Evolutionary conservation across 2,888 invertebrate species (phyloP).

Genomic region (Lissonota sp.): DNA sequence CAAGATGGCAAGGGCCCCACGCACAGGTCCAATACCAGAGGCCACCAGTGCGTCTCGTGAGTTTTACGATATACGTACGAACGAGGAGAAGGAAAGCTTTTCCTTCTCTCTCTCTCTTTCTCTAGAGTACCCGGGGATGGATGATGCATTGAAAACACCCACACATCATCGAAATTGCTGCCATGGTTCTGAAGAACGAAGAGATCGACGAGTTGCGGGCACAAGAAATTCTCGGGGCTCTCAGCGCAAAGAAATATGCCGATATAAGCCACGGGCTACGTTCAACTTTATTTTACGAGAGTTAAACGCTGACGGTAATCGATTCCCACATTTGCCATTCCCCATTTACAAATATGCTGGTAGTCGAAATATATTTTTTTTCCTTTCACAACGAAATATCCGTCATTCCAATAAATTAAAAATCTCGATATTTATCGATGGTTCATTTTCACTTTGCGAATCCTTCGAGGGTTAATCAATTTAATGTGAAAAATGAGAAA

Average conservation of each 20-base stretch:
- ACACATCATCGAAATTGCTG: conserved; percentile 33
- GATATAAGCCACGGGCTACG: conserved; percentile 45
- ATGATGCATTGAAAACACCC: conserved; percentile 39
- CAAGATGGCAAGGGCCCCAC: conserved; percentile 22
- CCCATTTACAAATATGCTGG: neutral
- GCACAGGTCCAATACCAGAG: conserved; percentile 32
- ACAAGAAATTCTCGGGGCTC: conserved; percentile 61
- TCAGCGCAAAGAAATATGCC: conserved; percentile 30
- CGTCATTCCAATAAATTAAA: neutral
- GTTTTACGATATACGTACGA: conserved; percentile 59
- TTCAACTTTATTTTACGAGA: conserved; percentile 49
- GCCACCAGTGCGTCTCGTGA: conserved; percentile 40
- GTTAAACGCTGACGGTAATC: conserved; percentile 45
- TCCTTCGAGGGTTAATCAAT: conserved; percentile 39
- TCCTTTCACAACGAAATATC: neutral
- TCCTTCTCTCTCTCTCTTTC: conserved; percentile 42
- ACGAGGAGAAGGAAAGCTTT: conserved; percentile 21
- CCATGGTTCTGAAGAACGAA: conserved; percentile 17
- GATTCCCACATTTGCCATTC: conserved; percentile 15
- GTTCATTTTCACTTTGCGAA: neutral
- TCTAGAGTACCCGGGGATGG: conserved; percentile 22
- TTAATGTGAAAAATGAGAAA: conserved; percentile 7
- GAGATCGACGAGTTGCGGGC: conserved; percentile 50
- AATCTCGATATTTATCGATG: conserved; percentile 14
- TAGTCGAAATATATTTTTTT: neutral